Conservation (phyloP, 2,888 invertebrate genomes). For the Chrysolina oricalcia region DNA sequence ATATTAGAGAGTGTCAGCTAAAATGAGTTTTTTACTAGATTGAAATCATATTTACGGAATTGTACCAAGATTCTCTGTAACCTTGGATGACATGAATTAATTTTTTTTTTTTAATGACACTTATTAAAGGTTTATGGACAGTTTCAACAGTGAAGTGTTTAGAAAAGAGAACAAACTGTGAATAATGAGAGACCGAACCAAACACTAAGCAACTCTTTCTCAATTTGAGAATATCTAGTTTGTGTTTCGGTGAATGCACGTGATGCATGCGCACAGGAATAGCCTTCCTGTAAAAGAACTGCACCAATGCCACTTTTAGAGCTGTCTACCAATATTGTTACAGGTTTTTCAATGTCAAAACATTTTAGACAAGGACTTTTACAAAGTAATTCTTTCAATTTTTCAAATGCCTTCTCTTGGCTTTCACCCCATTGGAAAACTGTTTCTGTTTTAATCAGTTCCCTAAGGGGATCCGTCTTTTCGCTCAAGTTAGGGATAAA, state of each 20-base stretch:
- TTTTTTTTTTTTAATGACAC: conserved; percentile 43
- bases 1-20: conserved; percentile 47
- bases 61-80: conserved; percentile 44
- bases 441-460: conserved; percentile 50
- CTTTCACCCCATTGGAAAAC: conserved; percentile 46
- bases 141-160: conserved; percentile 46
- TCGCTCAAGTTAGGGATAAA: conserved; percentile 55
- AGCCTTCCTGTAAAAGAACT: conserved; percentile 42
- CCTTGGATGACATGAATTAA: conserved; percentile 39
- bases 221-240: conserved; percentile 42
- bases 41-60: conserved; percentile 44
- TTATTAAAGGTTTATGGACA: conserved; percentile 51
- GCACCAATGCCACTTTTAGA: conserved; percentile 51
- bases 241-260: conserved; percentile 41
- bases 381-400: conserved; percentile 36
- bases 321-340: conserved; percentile 52
- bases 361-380: conserved; percentile 59
- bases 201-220: conserved; percentile 48
- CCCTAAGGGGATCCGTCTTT: conserved; percentile 48
- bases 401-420: conserved; percentile 43
- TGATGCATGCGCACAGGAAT: conserved; percentile 56
- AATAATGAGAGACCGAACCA: conserved; percentile 53
- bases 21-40: conserved; percentile 40
- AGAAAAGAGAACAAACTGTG: conserved; percentile 50
- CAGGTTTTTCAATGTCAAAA: conserved; percentile 39